Evolutionary conservation across 2,888 invertebrate species (phyloP).

Genomic region (Chrysotoxum bicinctum): DNA sequence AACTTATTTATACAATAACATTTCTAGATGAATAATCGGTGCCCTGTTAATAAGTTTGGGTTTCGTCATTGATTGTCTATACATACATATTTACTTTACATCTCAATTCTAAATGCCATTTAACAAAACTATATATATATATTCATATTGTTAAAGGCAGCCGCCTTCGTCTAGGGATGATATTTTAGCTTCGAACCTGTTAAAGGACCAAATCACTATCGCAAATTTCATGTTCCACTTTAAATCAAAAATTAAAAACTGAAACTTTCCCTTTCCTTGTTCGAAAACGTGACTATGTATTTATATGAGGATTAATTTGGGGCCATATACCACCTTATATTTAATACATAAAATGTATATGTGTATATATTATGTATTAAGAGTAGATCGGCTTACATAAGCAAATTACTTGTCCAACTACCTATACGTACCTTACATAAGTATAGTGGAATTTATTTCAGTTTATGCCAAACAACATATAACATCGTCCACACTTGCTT

Average conservation of each 20-base stretch:
- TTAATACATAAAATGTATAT: not conserved
- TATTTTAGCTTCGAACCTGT: not conserved
- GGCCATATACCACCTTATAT: constrained; percentile 30
- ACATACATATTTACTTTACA: too few relatives aligned
- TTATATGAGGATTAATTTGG: constrained; percentile 53
- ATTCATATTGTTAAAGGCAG: not conserved
- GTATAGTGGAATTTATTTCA: constrained; percentile 53
- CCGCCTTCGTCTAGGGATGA: not conserved
- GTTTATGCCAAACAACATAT: constrained; percentile 1
- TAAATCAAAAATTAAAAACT: constrained; percentile 64
- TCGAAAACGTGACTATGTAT: constrained; percentile 20
- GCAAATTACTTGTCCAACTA: constrained; percentile 56
- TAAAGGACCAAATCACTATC: constrained; percentile 29
- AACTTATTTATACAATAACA: too few relatives aligned
- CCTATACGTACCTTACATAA: not conserved
- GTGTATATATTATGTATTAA: not conserved
- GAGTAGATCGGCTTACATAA: constrained; percentile 35
- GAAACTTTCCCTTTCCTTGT: constrained; percentile 39
- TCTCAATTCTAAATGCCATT: not conserved
- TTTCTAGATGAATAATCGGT: too few relatives aligned
- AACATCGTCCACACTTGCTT: constrained; percentile 49
- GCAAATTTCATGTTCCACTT: constrained; percentile 40
- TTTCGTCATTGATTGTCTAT: not conserved
- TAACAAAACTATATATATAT: not conserved
- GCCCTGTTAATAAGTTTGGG: too few relatives aligned